These are phyloP conservation scores for Callimorpha dominula DNA, from an alignment of 2,888 invertebrate species.

Conservation along the genomic window DNA sequence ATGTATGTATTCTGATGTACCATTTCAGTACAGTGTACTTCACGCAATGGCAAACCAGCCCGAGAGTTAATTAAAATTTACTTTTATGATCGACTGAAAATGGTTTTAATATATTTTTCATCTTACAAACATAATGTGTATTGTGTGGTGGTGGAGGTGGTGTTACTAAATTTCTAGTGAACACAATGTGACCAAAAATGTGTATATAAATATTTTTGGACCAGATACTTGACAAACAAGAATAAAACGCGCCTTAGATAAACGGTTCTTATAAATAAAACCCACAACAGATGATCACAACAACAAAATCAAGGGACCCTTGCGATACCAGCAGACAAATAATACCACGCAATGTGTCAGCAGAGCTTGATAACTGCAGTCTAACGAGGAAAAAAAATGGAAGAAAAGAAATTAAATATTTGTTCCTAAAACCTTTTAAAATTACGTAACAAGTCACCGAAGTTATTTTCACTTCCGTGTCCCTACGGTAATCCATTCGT, in stretches of 20 bases:
- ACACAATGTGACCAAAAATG: too few species aligned
- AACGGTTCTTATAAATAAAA: too few species aligned
- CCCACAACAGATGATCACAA: too few species aligned
- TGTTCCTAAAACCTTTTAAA: background rate
- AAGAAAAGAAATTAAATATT: background rate
- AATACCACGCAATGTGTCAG: background rate
- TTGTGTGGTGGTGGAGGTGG: too few species aligned
- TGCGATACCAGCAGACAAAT: too few species aligned
- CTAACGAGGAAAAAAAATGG: background rate
- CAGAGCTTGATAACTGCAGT: background rate
- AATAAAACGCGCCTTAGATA: too few species aligned
- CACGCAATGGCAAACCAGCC: background rate
- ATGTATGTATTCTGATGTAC: background rate
- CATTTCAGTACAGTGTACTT: background rate
- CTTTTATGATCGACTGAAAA: constrained; percentile 12
- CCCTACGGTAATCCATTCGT: background rate
- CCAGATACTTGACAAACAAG: too few species aligned
- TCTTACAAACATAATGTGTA: background rate
- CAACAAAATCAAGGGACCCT: too few species aligned
- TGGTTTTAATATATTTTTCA: background rate
- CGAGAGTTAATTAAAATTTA: constrained; percentile 12
- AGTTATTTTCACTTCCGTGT: background rate
- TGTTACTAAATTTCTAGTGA: too few species aligned
- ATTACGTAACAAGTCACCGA: constrained; percentile 6
- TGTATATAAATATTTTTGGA: too few species aligned